Base-by-base conservation (phyloP, 2,888 invertebrate species). In the Boloria selene region DNA sequence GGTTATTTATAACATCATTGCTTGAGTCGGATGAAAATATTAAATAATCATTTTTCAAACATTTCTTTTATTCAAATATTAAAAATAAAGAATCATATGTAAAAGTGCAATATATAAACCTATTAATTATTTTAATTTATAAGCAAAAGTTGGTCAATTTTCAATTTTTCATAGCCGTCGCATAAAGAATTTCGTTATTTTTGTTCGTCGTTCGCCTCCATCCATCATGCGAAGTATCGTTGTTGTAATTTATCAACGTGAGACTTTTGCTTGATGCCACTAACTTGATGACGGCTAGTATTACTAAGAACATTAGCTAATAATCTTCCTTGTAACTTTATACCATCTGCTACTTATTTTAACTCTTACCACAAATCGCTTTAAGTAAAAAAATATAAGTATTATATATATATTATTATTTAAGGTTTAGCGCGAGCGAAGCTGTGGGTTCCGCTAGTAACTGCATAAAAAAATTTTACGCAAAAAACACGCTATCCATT, bases 161-260 rank as follows among this genome's bases (percentile, higher is more conserved):
- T 56, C 22, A 45, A 56, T 26, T 26, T 26, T 1, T 45, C 45
- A 45, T 45, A 45, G 22, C 45, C 22, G n/a, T 56, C 13, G 10
- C 38, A 52, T 51, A 49, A 51, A 52, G n/a, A 42, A 58, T 26
- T 51, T 31, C 4, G 26, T 17, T 58, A 56, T 50, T 49, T 31
- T 54, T n/a, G 49, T 58, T 50, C 44, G 22, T 56, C 22, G 42
- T 64, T 31, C 38, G 47, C 54, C 54, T 42, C 16, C 63, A 69
- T 69, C 65, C 65, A 69, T 69, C 65, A 69, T 18, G 56, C 2
- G 18, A 17, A 52, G 62, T 65, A 56, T 63, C 51, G 59, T 63
- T 61, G 61, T 52, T 42, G 61, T 60, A 52, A 63, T 69, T 63
- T 63, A 69, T 69, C 68, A 69, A 63, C 17, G 55, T 55, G 53